Base-by-base conservation (phyloP, 2,797 vertebrate genomes). In the Sphenodon punctatus region DNA sequence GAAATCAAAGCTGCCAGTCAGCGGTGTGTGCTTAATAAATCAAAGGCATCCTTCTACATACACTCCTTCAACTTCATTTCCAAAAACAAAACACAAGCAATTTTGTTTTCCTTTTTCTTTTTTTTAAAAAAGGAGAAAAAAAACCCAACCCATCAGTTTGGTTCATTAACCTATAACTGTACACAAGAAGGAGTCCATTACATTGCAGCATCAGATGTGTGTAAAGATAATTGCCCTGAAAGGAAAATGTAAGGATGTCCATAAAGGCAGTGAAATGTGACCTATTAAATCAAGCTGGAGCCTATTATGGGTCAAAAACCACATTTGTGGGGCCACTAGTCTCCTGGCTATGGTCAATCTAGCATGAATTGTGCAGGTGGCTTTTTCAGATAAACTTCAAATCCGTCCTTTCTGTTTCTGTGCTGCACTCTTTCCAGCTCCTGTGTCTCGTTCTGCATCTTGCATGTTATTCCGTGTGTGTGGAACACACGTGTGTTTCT, bases 181-280 rank as follows among this genome's bases (percentile, higher is more conserved):
- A 93, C 87, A 86, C 95, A 95, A 91, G 89, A 88, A 94, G 90
- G 90, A 95, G 93, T 95, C 95, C 94, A 95, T 95, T 95, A 94
- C 3, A 30, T 80, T 93, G 93, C 91, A 94, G 90, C 89, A 88
- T 96, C 91, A 90, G 88, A 94, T 94, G 90, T 91, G 92, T 89
- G 89, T 94, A 91, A 93, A 95, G 94, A 96, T 94, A 95, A 96
- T 96, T 95, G 94, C 88, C 88, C 88, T 93, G 93, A 92, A 94
- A 95, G 95, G 93, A 94, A 92, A 93, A 96, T 86, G 92, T 93
- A 95, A 95, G 89, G 91, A 85, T 95, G 91, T 92, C 90, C 92
- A 94, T 94, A 94, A 96, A 96, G 68, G 92, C 93, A 94, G 88
- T 92, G 93, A 93, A 94, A 95, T 95, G 93, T 94, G 91, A 95